Evolutionary conservation across 2,888 invertebrate genomes (phyloP).

Genomic region (Chouioia cunea): DNA sequence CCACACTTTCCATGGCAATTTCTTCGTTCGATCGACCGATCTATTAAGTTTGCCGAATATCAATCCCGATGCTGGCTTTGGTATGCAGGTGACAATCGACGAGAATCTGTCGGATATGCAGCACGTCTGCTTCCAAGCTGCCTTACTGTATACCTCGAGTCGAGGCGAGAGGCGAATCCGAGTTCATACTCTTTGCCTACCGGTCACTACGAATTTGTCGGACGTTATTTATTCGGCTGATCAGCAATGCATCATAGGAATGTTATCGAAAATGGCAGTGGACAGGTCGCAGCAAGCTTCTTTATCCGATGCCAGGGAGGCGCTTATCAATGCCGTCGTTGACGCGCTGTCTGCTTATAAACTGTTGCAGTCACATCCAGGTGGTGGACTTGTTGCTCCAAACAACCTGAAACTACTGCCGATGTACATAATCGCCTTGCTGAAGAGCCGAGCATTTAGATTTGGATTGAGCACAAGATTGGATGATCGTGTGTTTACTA

Average conservation of each 20-base stretch:
- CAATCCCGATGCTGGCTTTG: slow-evolving; percentile 97
- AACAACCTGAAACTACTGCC: slow-evolving; percentile 85
- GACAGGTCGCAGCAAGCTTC: slow-evolving; percentile 90
- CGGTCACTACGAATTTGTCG: slow-evolving; percentile 85
- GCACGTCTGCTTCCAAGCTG: slow-evolving; percentile 97
- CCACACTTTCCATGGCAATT: slow-evolving; percentile 99
- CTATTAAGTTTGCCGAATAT: slow-evolving; percentile 95
- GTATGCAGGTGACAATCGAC: slow-evolving; percentile 97
- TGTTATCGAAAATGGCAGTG: slow-evolving; percentile 98
- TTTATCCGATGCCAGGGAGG: slow-evolving; percentile 94
- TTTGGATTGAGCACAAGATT: slow-evolving; percentile 88
- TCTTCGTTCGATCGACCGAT: slow-evolving; percentile 98
- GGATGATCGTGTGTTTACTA: slow-evolving; percentile 93
- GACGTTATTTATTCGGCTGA: slow-evolving; percentile 93
- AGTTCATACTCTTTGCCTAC: slow-evolving; percentile 96
- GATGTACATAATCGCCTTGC: slow-evolving; percentile 86
- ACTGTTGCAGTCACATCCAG: slow-evolving; percentile 71
- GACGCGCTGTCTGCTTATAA: slow-evolving; percentile 87
- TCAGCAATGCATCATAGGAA: slow-evolving; percentile 91
- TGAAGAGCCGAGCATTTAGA: slow-evolving; percentile 93
- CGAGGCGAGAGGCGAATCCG: slow-evolving; percentile 96
- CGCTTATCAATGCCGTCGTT: slow-evolving; percentile 93
- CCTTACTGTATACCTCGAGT: slow-evolving; percentile 94
- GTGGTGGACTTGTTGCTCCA: slow-evolving; percentile 80
- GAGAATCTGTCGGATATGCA: slow-evolving; percentile 89